Base-by-base conservation (phyloP, 1,140 invertebrate genomes). In the Zaprionus inermis region DNA sequence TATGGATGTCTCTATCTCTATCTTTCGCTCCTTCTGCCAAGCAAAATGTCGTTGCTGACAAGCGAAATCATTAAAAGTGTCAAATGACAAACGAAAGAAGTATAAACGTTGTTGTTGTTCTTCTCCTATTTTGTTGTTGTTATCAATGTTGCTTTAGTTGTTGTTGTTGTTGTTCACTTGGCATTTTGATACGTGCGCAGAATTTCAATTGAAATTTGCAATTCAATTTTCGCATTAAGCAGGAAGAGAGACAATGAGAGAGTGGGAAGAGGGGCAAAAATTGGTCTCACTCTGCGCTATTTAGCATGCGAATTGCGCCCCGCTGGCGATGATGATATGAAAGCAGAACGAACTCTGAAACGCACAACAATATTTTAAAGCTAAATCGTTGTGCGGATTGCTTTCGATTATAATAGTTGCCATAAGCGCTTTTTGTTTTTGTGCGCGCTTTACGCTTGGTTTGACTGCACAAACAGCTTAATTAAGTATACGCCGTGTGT, bases 51-150 rank as follows among this genome's bases (percentile, higher is more conserved):
- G 69, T 32, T 71, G 71, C 72, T 88, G 84, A 89, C 84, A 89
- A 56, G 80, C 74, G 51, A 84, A 88, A 81, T 88, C 84, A 89
- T 89, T 84, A 89, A 84, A 77, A 88, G 78, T 88, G 84, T 88
- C 80, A 81, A 81, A 78, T 66, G 64, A 84, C 80, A 88, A 88
- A 49, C 65, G 52, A 78, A 66, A 83, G 69, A 88, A 76, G 68
- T 79, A 57, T 36, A 14, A 7, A 24, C 34, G 16, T 59, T 54
- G 49, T 38, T 60, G 6, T 59, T 67, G 14, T 5, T 28, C 24
- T 28, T 28, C 24, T 28, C 5, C 3, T 28, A 28, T 28, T 28
- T 54, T 61, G 44, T 54, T 65, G 49, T 67, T 46, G 30, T 49
- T 66, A 28, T 57, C 56, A 18, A 18, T 49, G 32, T 65, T 68